A percentile compares a stretch with the other conserved stretches of the same genome.
Evolutionary conservation across 2,797 vertebrate genomes (phyloP).

Genomic region (Mastacembelus armatus): DNA sequence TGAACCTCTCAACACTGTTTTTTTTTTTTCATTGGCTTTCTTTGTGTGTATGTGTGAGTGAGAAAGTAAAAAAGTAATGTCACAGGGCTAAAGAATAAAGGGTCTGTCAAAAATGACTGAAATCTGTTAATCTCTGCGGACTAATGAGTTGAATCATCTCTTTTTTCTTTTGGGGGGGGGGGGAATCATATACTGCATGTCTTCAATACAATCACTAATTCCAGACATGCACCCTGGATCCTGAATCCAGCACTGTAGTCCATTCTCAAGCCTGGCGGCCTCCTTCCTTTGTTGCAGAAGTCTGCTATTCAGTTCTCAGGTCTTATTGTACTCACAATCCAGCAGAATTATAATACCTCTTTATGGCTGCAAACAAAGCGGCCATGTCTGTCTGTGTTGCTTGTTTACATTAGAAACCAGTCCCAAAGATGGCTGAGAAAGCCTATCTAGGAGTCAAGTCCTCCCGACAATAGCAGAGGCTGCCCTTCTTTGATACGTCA

Average conservation of each 20-base stretch:
- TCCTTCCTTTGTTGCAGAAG: constrained; percentile 11
- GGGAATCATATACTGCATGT: background rate
- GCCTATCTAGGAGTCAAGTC: constrained; percentile 45
- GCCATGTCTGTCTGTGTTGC: constrained; percentile 19
- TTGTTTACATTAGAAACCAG: constrained; percentile 55
- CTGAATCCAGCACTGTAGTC: constrained; percentile 11
- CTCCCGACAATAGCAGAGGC: constrained; percentile 60
- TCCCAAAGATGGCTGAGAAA: constrained; percentile 45
- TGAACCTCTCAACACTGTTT: background rate
- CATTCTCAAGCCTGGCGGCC: constrained; percentile 5
- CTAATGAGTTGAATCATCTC: background rate
- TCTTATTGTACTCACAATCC: constrained; percentile 44
- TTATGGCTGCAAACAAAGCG: constrained; percentile 46
- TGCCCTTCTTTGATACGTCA: constrained; percentile 73
- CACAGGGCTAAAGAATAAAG: constrained; percentile 11
- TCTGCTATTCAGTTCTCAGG: constrained; percentile 36
- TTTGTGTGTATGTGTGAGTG: background rate
- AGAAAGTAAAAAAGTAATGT: constrained; percentile 14
- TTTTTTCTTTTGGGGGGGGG: background rate
- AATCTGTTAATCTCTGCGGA: constrained; percentile 17
- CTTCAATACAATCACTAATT: constrained; percentile 16
- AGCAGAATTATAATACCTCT: constrained; percentile 38
- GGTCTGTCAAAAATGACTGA: background rate
- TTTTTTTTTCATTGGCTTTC: background rate
- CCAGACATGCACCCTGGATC: constrained; percentile 1